Evolutionary conservation across 2,888 invertebrate genomes (phyloP).

Genomic region (Stenchaetothrips biformis): DNA sequence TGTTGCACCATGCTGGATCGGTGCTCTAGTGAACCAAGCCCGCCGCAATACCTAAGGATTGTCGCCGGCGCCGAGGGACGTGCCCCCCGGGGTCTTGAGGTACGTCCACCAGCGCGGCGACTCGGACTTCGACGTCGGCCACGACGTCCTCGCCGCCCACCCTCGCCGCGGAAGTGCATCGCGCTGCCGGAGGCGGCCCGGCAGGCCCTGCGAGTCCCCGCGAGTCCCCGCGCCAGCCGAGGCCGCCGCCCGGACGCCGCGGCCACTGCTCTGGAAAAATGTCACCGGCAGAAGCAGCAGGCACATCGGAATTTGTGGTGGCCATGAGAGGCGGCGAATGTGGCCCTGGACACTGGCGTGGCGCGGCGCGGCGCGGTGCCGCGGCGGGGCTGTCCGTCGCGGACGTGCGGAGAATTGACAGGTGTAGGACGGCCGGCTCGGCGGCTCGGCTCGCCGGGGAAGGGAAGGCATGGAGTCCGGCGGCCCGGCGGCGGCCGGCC

Average conservation of each 20-base stretch:
- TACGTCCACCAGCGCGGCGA: background rate
- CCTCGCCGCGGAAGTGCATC: background rate
- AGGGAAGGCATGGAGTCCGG: background rate
- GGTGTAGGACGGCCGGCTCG: slow-evolving; percentile 1
- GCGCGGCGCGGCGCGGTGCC: background rate
- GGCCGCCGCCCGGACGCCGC: background rate
- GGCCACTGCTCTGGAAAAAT: background rate
- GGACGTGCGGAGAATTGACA: slow-evolving; percentile 20
- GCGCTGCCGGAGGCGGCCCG: background rate
- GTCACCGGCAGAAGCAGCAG: background rate
- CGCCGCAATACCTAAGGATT: slow-evolving; percentile 4
- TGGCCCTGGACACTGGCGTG: background rate
- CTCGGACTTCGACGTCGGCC: background rate
- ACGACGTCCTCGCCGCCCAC: background rate
- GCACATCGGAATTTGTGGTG: slow-evolving; percentile 14
- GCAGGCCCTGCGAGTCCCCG: background rate
- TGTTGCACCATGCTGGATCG: slow-evolving; percentile 24
- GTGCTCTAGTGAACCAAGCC: background rate
- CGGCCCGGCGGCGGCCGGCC: background rate
- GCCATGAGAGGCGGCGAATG: slow-evolving; percentile 2
- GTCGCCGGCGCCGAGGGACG: slow-evolving; percentile 12
- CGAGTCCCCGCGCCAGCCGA: background rate
- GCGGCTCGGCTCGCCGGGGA: background rate
- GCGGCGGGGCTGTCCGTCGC: background rate
- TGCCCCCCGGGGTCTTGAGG: slow-evolving; percentile 9